phyloP scores from a whole-genome alignment of 2,113 vertebrate genomes.

The Lagopus muta region DNA sequence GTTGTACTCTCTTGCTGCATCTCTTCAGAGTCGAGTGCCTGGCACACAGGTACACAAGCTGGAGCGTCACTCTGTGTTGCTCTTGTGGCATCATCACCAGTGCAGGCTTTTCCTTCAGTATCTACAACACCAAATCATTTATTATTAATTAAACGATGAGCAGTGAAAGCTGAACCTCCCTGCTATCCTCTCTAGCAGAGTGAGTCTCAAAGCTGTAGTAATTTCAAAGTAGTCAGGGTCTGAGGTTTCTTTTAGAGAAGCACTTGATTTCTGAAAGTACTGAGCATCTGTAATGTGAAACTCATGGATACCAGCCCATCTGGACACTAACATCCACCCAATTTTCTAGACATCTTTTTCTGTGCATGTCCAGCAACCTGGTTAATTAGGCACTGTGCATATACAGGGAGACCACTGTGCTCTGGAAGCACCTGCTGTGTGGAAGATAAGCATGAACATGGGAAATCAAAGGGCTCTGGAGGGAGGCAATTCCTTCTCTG shows the following conservation, averaged over 20 bases:
- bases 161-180: not conserved
- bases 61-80: slow-evolving; percentile 53
- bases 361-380: not conserved
- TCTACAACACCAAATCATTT: slow-evolving; percentile 69
- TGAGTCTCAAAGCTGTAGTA: not conserved
- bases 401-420: not conserved
- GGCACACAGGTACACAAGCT: slow-evolving; percentile 42
- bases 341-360: not conserved
- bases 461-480: not conserved
- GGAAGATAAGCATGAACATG: not conserved
- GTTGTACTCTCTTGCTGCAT: slow-evolving; percentile 49
- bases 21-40: slow-evolving; percentile 60
- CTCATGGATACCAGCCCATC: not conserved
- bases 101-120: slow-evolving; percentile 71
- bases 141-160: not conserved
- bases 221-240: not conserved
- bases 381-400: not conserved
- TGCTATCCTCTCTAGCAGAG: not conserved
- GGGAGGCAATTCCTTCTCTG: not conserved
- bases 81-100: slow-evolving; percentile 45
- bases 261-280: not conserved
- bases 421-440: not conserved
- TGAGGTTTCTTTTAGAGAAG: not conserved
- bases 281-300: not conserved
- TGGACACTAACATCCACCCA: not conserved